Evolutionary conservation across 2,888 invertebrate genomes (phyloP), one percentile per base, ranked within the genome.

Genomic region (Xestia rhomboidea): DNA sequence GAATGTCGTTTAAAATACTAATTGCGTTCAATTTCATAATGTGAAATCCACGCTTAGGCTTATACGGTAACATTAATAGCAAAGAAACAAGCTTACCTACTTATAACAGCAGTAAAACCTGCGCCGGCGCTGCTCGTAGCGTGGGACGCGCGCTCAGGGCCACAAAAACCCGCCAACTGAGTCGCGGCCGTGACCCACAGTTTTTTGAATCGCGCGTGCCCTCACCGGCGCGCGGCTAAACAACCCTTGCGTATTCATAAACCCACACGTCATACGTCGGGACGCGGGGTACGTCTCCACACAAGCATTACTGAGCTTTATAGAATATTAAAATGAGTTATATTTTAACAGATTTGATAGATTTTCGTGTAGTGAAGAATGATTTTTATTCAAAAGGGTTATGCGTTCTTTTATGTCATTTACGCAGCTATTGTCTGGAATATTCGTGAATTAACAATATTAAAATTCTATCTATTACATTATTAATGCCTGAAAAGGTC

Each of bases 211-310:
- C 91, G 92, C 94, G 92, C 94, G 94, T 95, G 94, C 95, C 94
- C 94, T 93, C 93, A 84, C 86, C 90, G 83, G 88, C 78, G 71
- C 44, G 60, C 88, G 90, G 88, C 90, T 92, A 92, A 91, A 91
- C 93, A 96, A 95, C 96, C 96, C 96, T 96, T 95, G 93, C 95
- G 93, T 95, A 95, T 94, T 93, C 95, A 95, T 94, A 93, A 92
- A 93, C 90, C 91, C 90, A 91, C 91, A 91, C 93, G 87, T 93
- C 92, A 92, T 90, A 88, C 88, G 82, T 78, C 89, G 72, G 67
- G 54, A n/a, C 66, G 63, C 68, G 71, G 81, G 46, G 72, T 67
- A 73, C 64, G 68, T 41, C 75, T 79, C 71, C 34, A 79, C 71
- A 83, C 72, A 76, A 84, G 64, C 71, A 83, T 79, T 76, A 76